These are phyloP conservation scores for Linnaemya vulpina DNA, from an alignment of 2,888 invertebrate genomes.

Conservation along the genomic window DNA sequence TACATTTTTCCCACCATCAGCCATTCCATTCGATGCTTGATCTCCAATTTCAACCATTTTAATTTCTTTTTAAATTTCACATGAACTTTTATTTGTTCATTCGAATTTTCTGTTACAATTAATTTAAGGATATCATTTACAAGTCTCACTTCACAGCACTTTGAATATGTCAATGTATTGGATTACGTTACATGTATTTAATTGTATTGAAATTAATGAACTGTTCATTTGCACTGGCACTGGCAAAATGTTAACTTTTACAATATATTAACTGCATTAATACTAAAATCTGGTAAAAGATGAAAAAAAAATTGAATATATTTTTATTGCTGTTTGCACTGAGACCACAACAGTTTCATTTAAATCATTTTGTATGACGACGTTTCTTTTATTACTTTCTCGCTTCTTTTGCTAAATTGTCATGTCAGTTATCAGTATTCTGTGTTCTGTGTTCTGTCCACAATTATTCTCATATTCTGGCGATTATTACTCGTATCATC, in stretches of 20 bases:
- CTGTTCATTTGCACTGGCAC: slow-evolving; percentile 45
- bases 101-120: not conserved
- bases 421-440: slow-evolving; percentile 39
- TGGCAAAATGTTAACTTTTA: slow-evolving; percentile 57
- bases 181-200: not conserved
- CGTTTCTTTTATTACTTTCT: not conserved
- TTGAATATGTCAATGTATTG: not conserved
- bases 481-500: slow-evolving; percentile 39
- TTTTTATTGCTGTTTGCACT: slow-evolving; percentile 22
- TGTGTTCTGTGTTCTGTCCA: not conserved
- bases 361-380: not conserved
- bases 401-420: slow-evolving; percentile 38
- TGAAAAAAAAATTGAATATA: slow-evolving; percentile 4
- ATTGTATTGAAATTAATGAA: slow-evolving; percentile 31
- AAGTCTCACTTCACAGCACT: not conserved
- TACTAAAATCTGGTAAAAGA: slow-evolving; percentile 25
- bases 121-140: slow-evolving; percentile 11
- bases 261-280: slow-evolving; percentile 55
- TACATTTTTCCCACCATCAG: slow-evolving; percentile 16
- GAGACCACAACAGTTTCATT: slow-evolving; percentile 15
- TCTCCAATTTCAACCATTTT: slow-evolving; percentile 73
- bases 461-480: not conserved
- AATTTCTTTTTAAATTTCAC: not conserved
- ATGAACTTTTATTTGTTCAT: not conserved
- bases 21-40: slow-evolving; percentile 47